phyloP scores from a whole-genome alignment of 92 coral and sea anemone genomes.

The Bergia puertoricense region DNA sequence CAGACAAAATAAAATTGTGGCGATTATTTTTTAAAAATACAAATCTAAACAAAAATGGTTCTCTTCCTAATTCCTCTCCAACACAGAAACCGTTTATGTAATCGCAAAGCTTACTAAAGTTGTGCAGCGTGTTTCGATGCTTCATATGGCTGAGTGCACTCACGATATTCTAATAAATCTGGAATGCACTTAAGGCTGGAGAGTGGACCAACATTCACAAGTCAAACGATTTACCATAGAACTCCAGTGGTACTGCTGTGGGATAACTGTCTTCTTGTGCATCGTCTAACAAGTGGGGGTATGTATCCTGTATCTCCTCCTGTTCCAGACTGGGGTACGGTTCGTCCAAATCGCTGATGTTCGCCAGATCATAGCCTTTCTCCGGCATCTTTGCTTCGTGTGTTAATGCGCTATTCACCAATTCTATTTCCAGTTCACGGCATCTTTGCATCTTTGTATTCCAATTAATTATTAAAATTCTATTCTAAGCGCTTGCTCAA shows the following conservation, averaged over 20 bases:
- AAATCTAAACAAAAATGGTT: not conserved
- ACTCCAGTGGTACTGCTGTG: slow-evolving; percentile 27
- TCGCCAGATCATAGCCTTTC: slow-evolving; percentile 26
- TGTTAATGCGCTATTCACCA: not conserved
- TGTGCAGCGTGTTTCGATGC: not conserved
- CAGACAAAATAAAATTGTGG: not conserved
- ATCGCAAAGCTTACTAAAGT: not conserved
- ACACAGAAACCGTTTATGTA: not conserved
- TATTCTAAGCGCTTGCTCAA: slow-evolving; percentile 21
- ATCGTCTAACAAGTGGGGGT: slow-evolving; percentile 11
- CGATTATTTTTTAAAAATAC: not conserved
- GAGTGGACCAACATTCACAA: slow-evolving; percentile 19
- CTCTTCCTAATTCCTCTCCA: not conserved
- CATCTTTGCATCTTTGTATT: slow-evolving; percentile 47
- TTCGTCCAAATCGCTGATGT: slow-evolving; percentile 15
- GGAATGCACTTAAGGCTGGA: slow-evolving; percentile 17
- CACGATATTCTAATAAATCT: slow-evolving; percentile 19
- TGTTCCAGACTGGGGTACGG: slow-evolving; percentile 26
- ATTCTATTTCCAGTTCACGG: slow-evolving; percentile 37
- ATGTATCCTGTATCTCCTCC: slow-evolving; percentile 8
- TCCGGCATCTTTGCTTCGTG: slow-evolving; percentile 25
- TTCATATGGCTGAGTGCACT: slow-evolving; percentile 13
- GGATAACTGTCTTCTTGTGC: slow-evolving; percentile 9
- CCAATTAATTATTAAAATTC: slow-evolving; percentile 38
- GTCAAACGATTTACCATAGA: slow-evolving; percentile 31